These are phyloP conservation scores for Pammene fasciana DNA, from an alignment of 2,888 invertebrate species.

Conservation along the genomic window DNA sequence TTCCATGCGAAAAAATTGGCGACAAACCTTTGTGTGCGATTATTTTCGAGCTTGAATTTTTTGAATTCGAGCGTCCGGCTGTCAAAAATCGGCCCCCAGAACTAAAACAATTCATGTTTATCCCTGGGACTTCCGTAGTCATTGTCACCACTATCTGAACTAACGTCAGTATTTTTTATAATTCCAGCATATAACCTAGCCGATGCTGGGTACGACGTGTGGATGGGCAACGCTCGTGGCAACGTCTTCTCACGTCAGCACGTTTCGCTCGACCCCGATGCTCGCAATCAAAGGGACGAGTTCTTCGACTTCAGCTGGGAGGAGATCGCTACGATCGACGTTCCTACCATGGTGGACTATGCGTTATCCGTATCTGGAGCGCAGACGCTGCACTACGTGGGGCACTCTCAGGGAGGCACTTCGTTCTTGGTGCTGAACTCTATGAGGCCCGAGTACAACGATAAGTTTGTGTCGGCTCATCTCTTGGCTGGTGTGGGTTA, in stretches of 20 bases:
- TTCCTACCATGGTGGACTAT: constrained; percentile 46
- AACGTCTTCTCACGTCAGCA: constrained; percentile 77
- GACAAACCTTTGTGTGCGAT: too few species aligned
- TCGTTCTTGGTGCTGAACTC: constrained; percentile 44
- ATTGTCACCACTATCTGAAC: neutral
- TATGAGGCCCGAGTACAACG: constrained; percentile 46
- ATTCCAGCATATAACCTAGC: constrained; percentile 64
- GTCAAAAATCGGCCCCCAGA: too few species aligned
- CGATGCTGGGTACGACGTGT: constrained; percentile 85
- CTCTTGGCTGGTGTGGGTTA: constrained; percentile 48
- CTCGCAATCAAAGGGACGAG: constrained; percentile 10
- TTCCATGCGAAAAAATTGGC: too few species aligned
- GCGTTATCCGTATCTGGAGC: constrained; percentile 43
- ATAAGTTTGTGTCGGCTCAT: constrained; percentile 45
- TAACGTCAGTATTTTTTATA: neutral
- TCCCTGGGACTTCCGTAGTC: too few species aligned
- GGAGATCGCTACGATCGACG: constrained; percentile 47
- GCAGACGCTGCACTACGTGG: constrained; percentile 48
- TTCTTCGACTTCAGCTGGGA: constrained; percentile 52
- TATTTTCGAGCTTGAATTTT: too few species aligned
- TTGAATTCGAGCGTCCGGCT: too few species aligned
- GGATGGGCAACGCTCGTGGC: constrained; percentile 89
- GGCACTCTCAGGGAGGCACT: constrained; percentile 49
- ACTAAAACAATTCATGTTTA: too few species aligned
- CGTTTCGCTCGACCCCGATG: constrained; percentile 41